Base-by-base conservation (phyloP, 2,113 vertebrate genomes). In the Tyto alba region DNA sequence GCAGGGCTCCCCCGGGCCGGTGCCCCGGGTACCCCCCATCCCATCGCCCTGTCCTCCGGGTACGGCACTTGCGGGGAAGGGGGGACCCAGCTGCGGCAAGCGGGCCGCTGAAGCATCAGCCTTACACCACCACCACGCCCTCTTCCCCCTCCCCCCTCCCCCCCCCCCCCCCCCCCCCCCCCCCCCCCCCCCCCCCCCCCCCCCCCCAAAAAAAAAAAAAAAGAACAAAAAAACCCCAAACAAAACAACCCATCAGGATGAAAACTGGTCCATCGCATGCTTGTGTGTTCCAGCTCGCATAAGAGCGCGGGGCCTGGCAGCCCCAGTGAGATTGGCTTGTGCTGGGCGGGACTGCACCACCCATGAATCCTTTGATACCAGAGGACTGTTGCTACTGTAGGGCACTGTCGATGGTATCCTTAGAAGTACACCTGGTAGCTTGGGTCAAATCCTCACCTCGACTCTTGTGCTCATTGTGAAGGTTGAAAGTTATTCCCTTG, bases 251-350 rank as follows among this genome's bases (percentile, higher is more conserved):
- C 13, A 6, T 32, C 27, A 3, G 81, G 38, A 30, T 52, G 50
- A 23, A 27, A 60, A 21, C 2, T 4, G 2, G 10, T 15, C 36
- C 14, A 1, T 53, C 0, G 8, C 20, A 7, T 0, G 0, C 26
- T 21, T 9, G 16, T 10, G 38, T 20, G 9, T 52, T 56, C 27
- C 23, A 23, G 17, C n/a, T n/a, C n/a, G n/a, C n/a, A n/a, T n/a
- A n/a, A 50, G 27, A 48, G 21, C 3, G 27, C 26, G n/a, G 36
- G 62, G 4, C 8, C 13, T 10, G 13, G 38, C 59, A 16, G 34
- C 27, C 26, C 26, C 30, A 1, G 40, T 30, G 34, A 17, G 48
- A 2, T 4, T 36, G 53, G n/a, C 47, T 67, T 40, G 71, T 7
- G 2, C 27, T 5, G 43, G 11, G 10, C n/a, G 73, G 26, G 11